Conservation (phyloP, 2,113 vertebrate genomes). For the Nothocercus nigrocapillus region DNA sequence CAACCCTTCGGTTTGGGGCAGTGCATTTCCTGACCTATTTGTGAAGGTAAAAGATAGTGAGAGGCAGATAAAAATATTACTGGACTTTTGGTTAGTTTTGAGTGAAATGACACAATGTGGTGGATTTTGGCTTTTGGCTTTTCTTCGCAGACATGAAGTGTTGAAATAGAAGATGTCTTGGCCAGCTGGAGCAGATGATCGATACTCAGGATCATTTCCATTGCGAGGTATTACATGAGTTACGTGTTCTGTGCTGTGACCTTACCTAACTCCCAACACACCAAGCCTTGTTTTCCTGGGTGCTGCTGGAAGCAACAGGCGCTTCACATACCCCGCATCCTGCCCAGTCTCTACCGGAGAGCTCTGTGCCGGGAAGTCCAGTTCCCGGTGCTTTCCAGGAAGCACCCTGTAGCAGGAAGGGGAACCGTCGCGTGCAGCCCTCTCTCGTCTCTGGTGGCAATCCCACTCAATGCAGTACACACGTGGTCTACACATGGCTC, state of each 20-base stretch:
- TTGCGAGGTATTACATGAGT: neutral
- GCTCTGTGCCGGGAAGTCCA: neutral
- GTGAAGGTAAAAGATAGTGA: neutral
- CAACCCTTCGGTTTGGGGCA: neutral
- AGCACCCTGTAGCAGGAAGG: neutral
- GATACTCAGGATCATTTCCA: neutral
- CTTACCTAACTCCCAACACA: neutral
- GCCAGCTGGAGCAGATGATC: neutral
- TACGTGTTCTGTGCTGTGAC: neutral
- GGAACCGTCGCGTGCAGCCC: neutral
- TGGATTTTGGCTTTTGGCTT: neutral
- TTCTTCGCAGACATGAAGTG: neutral
- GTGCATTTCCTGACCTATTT: neutral
- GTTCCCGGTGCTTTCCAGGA: neutral
- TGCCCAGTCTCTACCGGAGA: accelerated
- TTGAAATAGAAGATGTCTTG: neutral
- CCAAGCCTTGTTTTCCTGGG: neutral
- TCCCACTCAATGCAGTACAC: accelerated
- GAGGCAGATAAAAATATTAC: neutral
- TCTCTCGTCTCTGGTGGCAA: neutral
- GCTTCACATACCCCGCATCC: neutral
- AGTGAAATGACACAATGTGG: neutral
- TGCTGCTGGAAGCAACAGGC: neutral
- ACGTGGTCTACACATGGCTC: accelerated
- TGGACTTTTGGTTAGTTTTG: neutral